A percentile compares a stretch with the other conserved stretches of the same genome.
phyloP scores from a whole-genome alignment of 2,113 vertebrate genomes.

The Brachyhypopomus occidentalis region DNA sequence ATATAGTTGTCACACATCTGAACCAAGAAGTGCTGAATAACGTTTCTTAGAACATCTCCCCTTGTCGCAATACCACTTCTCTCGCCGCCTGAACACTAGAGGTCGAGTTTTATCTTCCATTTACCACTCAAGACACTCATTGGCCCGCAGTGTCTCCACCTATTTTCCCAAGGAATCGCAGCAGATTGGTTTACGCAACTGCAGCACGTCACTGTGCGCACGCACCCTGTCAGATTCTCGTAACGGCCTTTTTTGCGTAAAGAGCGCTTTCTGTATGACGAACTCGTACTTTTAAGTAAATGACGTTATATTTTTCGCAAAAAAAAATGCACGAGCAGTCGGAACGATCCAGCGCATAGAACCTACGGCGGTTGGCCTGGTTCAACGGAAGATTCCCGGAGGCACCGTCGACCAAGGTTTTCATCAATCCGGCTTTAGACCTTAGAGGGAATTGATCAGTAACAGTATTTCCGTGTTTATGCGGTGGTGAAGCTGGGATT shows the following conservation, averaged over 20 bases:
- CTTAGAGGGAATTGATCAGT: neutral
- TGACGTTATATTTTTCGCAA: neutral
- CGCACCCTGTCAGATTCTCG: slow-evolving; percentile 27
- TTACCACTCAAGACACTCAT: too few relatives aligned
- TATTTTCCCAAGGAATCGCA: neutral
- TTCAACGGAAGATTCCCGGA: neutral
- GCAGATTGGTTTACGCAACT: slow-evolving; percentile 7
- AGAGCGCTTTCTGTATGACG: neutral
- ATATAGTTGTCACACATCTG: too few relatives aligned
- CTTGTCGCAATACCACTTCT: neutral
- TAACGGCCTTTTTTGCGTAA: neutral
- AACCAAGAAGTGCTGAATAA: neutral
- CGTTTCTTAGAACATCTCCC: neutral
- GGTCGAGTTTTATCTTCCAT: slow-evolving; percentile 15
- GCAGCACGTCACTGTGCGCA: slow-evolving; percentile 5
- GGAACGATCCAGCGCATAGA: slow-evolving; percentile 10
- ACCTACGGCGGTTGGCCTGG: slow-evolving; percentile 5
- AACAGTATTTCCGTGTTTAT: slow-evolving; percentile 33
- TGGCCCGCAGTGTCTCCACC: slow-evolving; percentile 10
- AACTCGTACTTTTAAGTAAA: neutral
- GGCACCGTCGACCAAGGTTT: neutral
- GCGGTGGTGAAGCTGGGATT: neutral
- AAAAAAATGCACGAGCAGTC: neutral
- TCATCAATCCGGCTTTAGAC: neutral
- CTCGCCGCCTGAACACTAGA: slow-evolving; percentile 1